Evolutionary conservation across 2,888 invertebrate genomes (phyloP).

Genomic region (Mythimna pallens): DNA sequence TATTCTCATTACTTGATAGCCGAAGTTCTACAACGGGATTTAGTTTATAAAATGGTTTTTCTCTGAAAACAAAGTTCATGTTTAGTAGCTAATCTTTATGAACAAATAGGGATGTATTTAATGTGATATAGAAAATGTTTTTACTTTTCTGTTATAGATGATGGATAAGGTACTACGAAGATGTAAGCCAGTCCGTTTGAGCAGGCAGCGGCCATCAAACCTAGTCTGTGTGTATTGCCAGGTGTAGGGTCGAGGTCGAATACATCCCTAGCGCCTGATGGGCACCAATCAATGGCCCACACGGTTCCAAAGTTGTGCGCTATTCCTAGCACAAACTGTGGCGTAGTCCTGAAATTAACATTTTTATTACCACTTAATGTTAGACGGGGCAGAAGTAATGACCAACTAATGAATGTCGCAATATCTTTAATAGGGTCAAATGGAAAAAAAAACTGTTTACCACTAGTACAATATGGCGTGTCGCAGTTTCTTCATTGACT

Average conservation of each 20-base stretch:
- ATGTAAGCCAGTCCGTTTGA: slow-evolving; percentile 92
- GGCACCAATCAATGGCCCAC: slow-evolving; percentile 95
- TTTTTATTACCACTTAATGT: slow-evolving; percentile 3
- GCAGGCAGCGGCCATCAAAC: slow-evolving; percentile 93
- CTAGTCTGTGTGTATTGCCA: slow-evolving; percentile 84
- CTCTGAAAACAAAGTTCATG: slow-evolving; percentile 73
- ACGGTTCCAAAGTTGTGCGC: slow-evolving; percentile 92
- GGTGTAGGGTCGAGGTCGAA: slow-evolving; percentile 12
- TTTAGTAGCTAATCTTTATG: background rate
- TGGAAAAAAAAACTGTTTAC: background rate
- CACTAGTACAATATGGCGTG: background rate
- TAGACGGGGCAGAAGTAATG: too few relatives aligned
- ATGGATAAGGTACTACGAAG: slow-evolving; percentile 90
- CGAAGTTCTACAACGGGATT: slow-evolving; percentile 87
- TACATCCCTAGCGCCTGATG: slow-evolving; percentile 92
- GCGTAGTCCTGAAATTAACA: slow-evolving; percentile 67
- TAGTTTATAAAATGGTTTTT: slow-evolving; percentile 79
- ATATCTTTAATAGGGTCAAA: background rate
- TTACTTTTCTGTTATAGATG: slow-evolving; percentile 73
- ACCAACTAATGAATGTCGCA: background rate
- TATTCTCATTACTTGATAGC: slow-evolving; percentile 68
- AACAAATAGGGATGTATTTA: background rate
- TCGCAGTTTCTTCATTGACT: background rate
- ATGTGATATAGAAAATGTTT: background rate
- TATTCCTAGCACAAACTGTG: slow-evolving; percentile 89